Base-by-base conservation (phyloP, 2,113 vertebrate genomes). In the Glaucomys volans region DNA sequence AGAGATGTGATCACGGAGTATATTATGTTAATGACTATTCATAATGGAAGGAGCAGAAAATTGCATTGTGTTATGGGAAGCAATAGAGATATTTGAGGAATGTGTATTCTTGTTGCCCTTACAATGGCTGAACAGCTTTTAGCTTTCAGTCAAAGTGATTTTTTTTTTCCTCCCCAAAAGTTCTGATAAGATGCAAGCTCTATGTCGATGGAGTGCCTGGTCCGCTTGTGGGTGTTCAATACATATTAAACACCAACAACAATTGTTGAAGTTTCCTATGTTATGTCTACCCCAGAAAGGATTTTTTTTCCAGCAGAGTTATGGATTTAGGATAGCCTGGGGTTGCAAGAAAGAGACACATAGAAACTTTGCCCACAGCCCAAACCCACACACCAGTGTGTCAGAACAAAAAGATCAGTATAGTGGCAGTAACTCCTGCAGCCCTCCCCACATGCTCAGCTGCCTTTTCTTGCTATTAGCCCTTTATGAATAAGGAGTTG, bases 391-490 rank as follows among this genome's bases (percentile, higher is more conserved):
- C 95, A 95, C 57, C 42, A 52, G 28, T 37, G 87, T 77, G 26
- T 52, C 84, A 40, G 95, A 97, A 98, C 97, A 97, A 96, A 97
- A 97, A 96, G 90, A 90, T 80, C 95, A 93, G 97, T 94, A 76
- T 97, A 76, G 57, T 35, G 79, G 86, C 8, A 4, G 80, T 59
- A 76, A 82, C 79, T 84, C 79, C 37, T 47, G 93, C 16, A 0
- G 75, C 66, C 80, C 64, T 69, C 13, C 11, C 13, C 18, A 44
- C 69, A 35, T 52, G 54, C 85, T 79, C 50, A 90, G 90, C 72
- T 26, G 95, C 92, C 69, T 85, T 90, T 79, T 87, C 93, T 96
- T 42, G 67, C 82, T 74, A 26, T 81, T 85, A 95, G 87, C 87
- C 47, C 17, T 92, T 95, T 87, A 85, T 85, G 95, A 96, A 95